Percentiles rank a stretch among this genome's conserved stretches.
These are phyloP conservation scores for Spodoptera frugiperda DNA, from an alignment of 1,140 invertebrate species.

Conservation along the genomic window DNA sequence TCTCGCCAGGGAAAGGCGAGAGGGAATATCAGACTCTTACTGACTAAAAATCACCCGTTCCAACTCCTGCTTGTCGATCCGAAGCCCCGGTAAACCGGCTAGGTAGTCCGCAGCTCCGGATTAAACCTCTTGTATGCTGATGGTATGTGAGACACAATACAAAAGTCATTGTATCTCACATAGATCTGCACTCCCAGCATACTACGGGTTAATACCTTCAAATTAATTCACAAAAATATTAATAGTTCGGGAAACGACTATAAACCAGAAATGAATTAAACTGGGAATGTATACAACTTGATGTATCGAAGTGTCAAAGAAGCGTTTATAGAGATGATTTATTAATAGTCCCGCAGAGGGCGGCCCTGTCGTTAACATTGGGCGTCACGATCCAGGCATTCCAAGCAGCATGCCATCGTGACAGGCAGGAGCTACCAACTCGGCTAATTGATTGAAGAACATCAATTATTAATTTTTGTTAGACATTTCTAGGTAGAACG, in stretches of 20 bases:
- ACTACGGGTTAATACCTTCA: too few species aligned
- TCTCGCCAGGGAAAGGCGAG: too few species aligned
- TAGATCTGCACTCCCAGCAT: too few species aligned
- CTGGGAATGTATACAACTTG: constrained; percentile 12
- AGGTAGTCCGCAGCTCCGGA: too few species aligned
- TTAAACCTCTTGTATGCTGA: too few species aligned
- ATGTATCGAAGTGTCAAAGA: constrained; percentile 18
- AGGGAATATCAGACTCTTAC: too few species aligned
- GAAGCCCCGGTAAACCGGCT: too few species aligned
- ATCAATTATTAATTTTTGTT: background rate
- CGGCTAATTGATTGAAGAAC: constrained; percentile 19
- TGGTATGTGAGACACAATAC: too few species aligned
- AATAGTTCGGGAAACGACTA: constrained; percentile 13
- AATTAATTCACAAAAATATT: background rate
- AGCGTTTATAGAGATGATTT: constrained; percentile 45
- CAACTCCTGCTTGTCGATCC: too few species aligned
- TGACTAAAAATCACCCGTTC: too few species aligned
- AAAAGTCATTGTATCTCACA: too few species aligned
- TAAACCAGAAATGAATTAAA: background rate
- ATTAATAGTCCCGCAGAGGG: constrained; percentile 53
- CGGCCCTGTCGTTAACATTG: constrained; percentile 63
- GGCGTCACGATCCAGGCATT: constrained; percentile 57
- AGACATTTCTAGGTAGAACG: background rate
- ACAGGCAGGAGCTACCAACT: constrained; percentile 55
- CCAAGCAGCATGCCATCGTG: constrained; percentile 36